Evolutionary conservation across 2,888 invertebrate species (phyloP).

Genomic region (Nebria salina): DNA sequence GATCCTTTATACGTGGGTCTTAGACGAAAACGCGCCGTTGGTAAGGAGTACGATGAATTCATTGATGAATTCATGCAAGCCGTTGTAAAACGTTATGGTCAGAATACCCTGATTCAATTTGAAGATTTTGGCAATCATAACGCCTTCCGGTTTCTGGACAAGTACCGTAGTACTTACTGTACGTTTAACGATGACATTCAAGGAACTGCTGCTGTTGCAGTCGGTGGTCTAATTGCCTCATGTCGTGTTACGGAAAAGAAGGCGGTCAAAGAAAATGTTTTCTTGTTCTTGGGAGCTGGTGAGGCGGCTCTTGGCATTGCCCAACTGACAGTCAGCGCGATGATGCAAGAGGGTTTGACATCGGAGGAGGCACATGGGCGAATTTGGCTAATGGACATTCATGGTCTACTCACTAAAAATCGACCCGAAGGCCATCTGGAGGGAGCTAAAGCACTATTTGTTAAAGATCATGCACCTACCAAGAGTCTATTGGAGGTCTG

Average conservation of each 20-base stretch:
- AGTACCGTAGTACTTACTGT: constrained; percentile 90
- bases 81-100: constrained; percentile 85
- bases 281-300: constrained; percentile 91
- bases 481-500: constrained; percentile 83
- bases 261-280: constrained; percentile 85
- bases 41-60: constrained; percentile 89
- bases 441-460: constrained; percentile 76
- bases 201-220: constrained; percentile 95
- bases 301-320: constrained; percentile 61
- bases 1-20: constrained; percentile 96
- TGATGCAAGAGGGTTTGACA: constrained; percentile 73
- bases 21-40: constrained; percentile 83
- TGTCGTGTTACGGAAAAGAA: constrained; percentile 77
- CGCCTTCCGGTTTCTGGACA: constrained; percentile 93
- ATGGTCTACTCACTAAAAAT: constrained; percentile 83
- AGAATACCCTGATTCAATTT: constrained; percentile 80
- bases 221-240: constrained; percentile 90
- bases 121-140: constrained; percentile 98
- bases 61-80: constrained; percentile 98
- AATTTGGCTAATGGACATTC: constrained; percentile 96
- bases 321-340: constrained; percentile 47
- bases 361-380: constrained; percentile 81
- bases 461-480: constrained; percentile 81
- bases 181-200: constrained; percentile 99
- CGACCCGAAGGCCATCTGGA: constrained; percentile 73